phyloP scores from a whole-genome alignment of 2,888 invertebrate genomes.

The Psococerastis gibbosa region DNA sequence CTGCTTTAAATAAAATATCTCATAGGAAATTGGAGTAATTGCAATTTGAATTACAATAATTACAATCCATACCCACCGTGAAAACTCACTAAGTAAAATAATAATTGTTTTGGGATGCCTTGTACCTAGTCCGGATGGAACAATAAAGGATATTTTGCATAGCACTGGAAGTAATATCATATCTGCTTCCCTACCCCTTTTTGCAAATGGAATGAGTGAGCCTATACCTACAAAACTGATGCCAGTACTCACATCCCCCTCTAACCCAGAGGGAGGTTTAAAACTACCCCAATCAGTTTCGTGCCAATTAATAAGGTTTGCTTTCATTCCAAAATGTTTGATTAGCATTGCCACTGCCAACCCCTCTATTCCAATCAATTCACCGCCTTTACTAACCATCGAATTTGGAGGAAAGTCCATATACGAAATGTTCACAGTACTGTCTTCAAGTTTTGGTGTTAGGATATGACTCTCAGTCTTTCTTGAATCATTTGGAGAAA shows the following conservation, averaged over 20 bases:
- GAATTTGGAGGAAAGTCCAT: slow-evolving; percentile 2
- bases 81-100: slow-evolving; percentile 11
- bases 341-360: background rate
- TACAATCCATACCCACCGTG: slow-evolving; percentile 28
- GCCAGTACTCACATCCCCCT: background rate
- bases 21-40: background rate
- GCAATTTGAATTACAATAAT: slow-evolving; percentile 22
- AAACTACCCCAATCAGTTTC: slow-evolving; percentile 5
- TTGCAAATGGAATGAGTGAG: background rate
- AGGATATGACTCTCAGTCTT: no score
- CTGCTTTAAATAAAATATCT: no score
- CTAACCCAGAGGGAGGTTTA: background rate
- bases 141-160: background rate
- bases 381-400: background rate
- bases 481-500: no score
- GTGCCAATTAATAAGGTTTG: background rate
- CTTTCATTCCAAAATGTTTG: background rate
- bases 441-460: no score
- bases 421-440: slow-evolving; percentile 7
- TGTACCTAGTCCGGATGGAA: slow-evolving; percentile 12
- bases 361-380: background rate
- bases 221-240: background rate
- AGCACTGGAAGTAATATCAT: background rate
- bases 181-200: background rate
- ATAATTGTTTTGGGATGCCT: slow-evolving; percentile 12